Evolutionary conservation across 2,888 invertebrate genomes (phyloP), one percentile per base, ranked within the genome.

Genomic region (Lepidocyrtinus sp.): DNA sequence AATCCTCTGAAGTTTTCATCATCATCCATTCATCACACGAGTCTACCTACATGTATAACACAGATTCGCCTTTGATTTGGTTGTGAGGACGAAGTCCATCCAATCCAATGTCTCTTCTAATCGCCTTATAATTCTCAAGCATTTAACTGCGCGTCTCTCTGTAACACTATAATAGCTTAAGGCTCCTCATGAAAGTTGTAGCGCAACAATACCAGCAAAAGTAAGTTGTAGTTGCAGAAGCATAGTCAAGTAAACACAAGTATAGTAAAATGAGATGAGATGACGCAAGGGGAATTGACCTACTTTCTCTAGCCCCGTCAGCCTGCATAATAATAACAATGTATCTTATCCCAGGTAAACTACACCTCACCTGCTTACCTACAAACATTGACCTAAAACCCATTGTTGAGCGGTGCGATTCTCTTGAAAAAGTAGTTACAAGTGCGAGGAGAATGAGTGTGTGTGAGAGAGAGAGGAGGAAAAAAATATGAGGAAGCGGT

Each of bases 221-320:
- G n/a, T 63, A 9, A 63, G 24, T 19, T 21, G 9, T 9, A 50
- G 69, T 50, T 12, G 17, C 22, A 26, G 21, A 50, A 21, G n/a
- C 9, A 22, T 12, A n/a, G 5, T 17, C 5, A 22, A 25, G 26
- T 17, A 21, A 36, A 36, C 36, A 12, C 12, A 36, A 36, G 5
- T n/a, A 36, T 36, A 36, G 36, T 36, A 36, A 36, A n/a, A n/a
- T n/a, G n/a, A n/a, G 36, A 36, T 36, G 36, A 36, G 2, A 68
- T 79, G 79, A 79, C 79, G 79, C 79, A 79, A 79, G 74, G 79
- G 79, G 79, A 79, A 79, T 74, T 79, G 79, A 79, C 79, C 79
- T 74, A 79, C 79, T 79, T 79, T 74, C 79, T 74, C 79, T 79
- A 36, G 36, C 12, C 36, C 61, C 65, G 25, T 19, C 36, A 36